phyloP scores from a whole-genome alignment of 1,140 invertebrate species.

The Penaeus japonicus region DNA sequence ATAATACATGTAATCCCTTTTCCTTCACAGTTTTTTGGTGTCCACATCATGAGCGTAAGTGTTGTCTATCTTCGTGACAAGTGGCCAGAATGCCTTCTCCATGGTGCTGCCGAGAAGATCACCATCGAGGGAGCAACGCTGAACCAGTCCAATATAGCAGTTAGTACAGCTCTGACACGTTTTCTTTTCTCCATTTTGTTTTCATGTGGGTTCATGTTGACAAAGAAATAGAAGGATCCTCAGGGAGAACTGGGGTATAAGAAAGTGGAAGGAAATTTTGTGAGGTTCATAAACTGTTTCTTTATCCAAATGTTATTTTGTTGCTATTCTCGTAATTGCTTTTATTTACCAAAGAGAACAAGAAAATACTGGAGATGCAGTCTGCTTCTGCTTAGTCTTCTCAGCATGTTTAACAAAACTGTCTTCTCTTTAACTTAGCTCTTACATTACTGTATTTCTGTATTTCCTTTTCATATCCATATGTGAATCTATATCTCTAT shows the following conservation, averaged over 20 bases:
- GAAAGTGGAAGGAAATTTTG: too few species aligned
- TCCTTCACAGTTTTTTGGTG: constrained; percentile 77
- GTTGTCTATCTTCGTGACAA: constrained; percentile 74
- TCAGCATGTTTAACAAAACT: constrained; percentile 19
- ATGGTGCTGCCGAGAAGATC: constrained; percentile 78
- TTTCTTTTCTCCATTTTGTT: too few species aligned
- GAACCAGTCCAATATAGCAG: constrained; percentile 76
- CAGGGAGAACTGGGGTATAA: too few species aligned
- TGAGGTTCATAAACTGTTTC: too few species aligned
- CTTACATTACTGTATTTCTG: constrained; percentile 10
- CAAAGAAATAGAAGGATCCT: too few species aligned
- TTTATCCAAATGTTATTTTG: too few species aligned
- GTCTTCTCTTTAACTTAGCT: background rate
- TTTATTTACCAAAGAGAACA: too few species aligned
- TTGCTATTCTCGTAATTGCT: too few species aligned
- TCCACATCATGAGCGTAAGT: constrained; percentile 83
- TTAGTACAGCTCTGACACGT: constrained; percentile 61
- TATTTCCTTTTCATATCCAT: background rate
- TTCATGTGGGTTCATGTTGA: too few species aligned
- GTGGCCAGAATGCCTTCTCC: constrained; percentile 76
- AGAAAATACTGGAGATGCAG: too few species aligned
- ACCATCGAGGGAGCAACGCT: constrained; percentile 79
- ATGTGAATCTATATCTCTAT: background rate
- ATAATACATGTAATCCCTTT: constrained; percentile 11
- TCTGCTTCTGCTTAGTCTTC: constrained; percentile 29